Evolutionary conservation across 2,797 vertebrate genomes (phyloP), one percentile per base, ranked within the genome.

Genomic region (Gymnothorax reevesii): DNA sequence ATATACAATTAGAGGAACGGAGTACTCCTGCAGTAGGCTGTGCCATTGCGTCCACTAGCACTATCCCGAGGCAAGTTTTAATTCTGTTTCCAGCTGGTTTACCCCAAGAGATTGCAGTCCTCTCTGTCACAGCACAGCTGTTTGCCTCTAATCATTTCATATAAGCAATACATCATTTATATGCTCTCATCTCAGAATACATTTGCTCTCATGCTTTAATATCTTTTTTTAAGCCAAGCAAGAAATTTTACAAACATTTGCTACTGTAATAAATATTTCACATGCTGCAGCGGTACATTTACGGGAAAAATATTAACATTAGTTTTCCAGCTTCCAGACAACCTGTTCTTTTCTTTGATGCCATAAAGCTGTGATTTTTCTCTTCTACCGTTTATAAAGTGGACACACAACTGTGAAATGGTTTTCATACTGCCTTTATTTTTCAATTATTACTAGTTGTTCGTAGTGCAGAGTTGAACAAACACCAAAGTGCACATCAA

Each of bases 31-130:
- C 88, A 85, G 85, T 87, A 77, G 83, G 42, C 85, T 87, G 89
- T 83, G 85, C 86, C 87, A 83, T 88, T 90, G 89, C 89, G 73
- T 91, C 85, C 86, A 86, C 89, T 87, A 86, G 80, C 79, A 66
- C 84, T 66, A 91, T 92, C 88, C 89, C 89, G 83, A 90, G 86
- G 89, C 90, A 87, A 84, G 77, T 91, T 94, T 92, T 91, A 93
- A 95, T 94, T 93, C 94, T 87, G 88, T 94, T 94, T 94, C 92
- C 92, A 93, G 91, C 89, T 92, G 92, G 84, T 94, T 95, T 93
- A 92, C 88, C 83, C 89, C 89, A 88, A 92, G 89, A 93, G 90
- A 94, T 94, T 92, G 92, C 90, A 86, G 91, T 86, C 88, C 90
- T 87, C 89, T 87, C 91, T 89, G 89, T 90, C 88, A 87, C 42